Evolutionary conservation across 1,140 invertebrate genomes (phyloP).

Genomic region (Wasmannia auropunctata): DNA sequence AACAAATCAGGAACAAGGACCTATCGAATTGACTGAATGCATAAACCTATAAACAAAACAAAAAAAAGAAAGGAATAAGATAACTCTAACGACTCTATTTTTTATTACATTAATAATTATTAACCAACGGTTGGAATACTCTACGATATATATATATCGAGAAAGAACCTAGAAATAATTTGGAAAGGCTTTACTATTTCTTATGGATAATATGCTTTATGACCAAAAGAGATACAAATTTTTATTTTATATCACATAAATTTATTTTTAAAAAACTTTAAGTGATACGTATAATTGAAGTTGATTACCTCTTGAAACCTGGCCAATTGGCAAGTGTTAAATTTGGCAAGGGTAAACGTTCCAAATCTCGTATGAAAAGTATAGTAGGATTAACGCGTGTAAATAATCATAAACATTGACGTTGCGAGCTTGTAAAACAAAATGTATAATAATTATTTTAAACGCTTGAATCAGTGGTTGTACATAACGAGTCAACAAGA

Average conservation of each 20-base stretch:
- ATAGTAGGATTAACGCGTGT: slow-evolving; percentile 41
- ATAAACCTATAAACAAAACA: slow-evolving; percentile 62
- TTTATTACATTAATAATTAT: slow-evolving; percentile 68
- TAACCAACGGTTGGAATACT: slow-evolving; percentile 62
- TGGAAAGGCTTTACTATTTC: slow-evolving; percentile 58
- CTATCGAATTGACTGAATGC: slow-evolving; percentile 67
- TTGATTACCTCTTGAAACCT: slow-evolving; percentile 61
- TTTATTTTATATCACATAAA: slow-evolving; percentile 64
- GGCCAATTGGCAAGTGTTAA: slow-evolving; percentile 60
- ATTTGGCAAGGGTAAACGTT: slow-evolving; percentile 45
- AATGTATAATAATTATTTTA: slow-evolving; percentile 79
- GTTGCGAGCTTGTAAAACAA: slow-evolving; percentile 71
- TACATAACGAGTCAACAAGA: slow-evolving; percentile 70
- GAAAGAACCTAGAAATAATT: slow-evolving; percentile 51
- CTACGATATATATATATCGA: slow-evolving; percentile 48
- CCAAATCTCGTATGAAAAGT: slow-evolving; percentile 42
- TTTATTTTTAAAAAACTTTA: slow-evolving; percentile 61
- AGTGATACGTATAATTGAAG: slow-evolving; percentile 53
- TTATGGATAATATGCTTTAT: slow-evolving; percentile 42
- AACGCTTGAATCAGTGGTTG: slow-evolving; percentile 75
- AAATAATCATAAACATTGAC: slow-evolving; percentile 64
- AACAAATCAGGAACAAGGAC: slow-evolving; percentile 66
- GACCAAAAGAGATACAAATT: slow-evolving; percentile 50
- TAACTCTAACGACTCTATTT: slow-evolving; percentile 70
- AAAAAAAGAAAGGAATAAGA: slow-evolving; percentile 49